These are phyloP conservation scores for Gambelia wislizenii DNA, from an alignment of 2,797 vertebrate genomes.

Conservation along the genomic window DNA sequence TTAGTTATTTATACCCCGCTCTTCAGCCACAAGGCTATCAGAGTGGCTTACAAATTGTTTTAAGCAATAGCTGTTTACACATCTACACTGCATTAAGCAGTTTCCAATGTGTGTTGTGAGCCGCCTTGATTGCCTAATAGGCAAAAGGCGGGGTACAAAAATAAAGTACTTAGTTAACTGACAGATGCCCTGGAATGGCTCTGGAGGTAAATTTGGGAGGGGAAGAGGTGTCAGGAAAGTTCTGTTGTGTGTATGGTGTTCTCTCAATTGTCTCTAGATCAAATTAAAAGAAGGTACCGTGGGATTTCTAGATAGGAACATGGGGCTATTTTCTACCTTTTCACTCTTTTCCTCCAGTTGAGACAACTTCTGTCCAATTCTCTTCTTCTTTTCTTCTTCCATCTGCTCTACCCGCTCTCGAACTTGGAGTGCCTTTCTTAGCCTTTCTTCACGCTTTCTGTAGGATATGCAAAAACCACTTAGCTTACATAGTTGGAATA, in stretches of 20 bases:
- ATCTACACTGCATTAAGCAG: no score
- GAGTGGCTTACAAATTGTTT: no score
- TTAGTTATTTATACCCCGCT: no score
- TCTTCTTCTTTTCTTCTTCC: conserved; percentile 93
- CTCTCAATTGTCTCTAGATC: background rate
- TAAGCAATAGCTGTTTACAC: no score
- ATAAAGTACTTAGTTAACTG: no score
- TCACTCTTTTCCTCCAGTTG: conserved; percentile 91
- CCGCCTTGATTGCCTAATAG: no score
- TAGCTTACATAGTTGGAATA: background rate
- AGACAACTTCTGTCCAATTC: conserved; percentile 90
- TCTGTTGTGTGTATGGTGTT: background rate
- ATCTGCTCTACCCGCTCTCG: conserved; percentile 90
- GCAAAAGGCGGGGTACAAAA: no score
- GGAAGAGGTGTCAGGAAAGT: background rate
- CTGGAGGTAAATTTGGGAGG: background rate
- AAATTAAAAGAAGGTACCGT: background rate
- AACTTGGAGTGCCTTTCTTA: conserved; percentile 89
- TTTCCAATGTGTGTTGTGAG: no score
- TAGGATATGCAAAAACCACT: background rate
- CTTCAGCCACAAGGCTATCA: no score
- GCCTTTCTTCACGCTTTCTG: conserved; percentile 92
- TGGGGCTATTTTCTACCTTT: conserved; percentile 80
- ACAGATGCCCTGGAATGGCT: background rate
- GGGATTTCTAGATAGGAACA: background rate